Evolutionary conservation across 2,888 invertebrate species (phyloP), one percentile per base, ranked within the genome.

Genomic region (Archips crataeganus): DNA sequence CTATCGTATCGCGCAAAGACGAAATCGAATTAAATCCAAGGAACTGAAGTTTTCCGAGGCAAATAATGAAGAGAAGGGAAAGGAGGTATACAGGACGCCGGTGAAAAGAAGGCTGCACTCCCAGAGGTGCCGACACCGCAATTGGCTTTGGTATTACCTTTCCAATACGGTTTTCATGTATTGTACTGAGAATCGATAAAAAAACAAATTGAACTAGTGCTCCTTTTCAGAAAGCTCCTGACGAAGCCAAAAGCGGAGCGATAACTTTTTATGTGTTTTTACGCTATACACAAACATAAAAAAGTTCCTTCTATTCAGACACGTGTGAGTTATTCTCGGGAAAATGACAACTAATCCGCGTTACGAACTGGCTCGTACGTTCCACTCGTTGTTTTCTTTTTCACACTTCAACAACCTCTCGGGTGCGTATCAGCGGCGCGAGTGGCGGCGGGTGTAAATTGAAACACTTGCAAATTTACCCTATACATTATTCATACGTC

Each of bases 391-490:
- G 90, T 92, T 92, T 92, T 90, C 90, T 92, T 94, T 93, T 93
- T 93, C 85, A 83, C 91, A 91, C 93, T 93, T 90, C 90, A 92
- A 87, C 90, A 84, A 80, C 79, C 82, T 87, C 90, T 88, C 85
- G 84, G 84, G 87, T 90, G 89, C 90, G 91, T 92, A 91, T 87
- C 89, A 86, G 85, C 87, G 86, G 86, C 84, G 84, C 85, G 89
- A 91, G 91, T 90, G 90, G 85, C 87, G 91, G 85, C 85, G 90
- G 93, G 94, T 90, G 94, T 94, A 94, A 94, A 94, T 94, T 94
- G 94, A 94, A 94, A 94, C 94, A 94, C 94, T 94, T 93, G 93
- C 94, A 94, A 94, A 94, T 94, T 94, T 92, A 90, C 92, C 84
- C 91, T 86, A 93, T 94, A 92, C 92, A 93, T 94, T 93, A 94